Conservation (phyloP, 2,113 vertebrate species). For the Lipophrys pholis region DNA sequence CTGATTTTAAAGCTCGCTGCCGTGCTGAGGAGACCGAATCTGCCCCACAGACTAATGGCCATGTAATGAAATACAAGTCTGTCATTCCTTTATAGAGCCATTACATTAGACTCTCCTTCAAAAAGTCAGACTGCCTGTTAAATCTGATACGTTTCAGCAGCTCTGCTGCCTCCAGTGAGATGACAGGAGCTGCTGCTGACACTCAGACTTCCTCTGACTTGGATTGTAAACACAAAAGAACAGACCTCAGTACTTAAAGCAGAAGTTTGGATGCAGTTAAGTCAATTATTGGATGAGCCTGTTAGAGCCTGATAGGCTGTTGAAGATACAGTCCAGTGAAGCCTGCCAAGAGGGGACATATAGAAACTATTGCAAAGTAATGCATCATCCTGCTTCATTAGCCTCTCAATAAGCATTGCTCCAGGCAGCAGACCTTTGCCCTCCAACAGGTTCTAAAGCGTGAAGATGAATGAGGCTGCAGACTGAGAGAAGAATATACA, state of each 20-base stretch:
- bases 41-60: constrained; percentile 41
- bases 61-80: constrained; percentile 54
- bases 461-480: constrained; percentile 1
- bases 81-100: constrained; percentile 37
- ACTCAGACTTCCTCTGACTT: constrained; percentile 12
- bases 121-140: constrained; percentile 60
- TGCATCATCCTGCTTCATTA: constrained; percentile 43
- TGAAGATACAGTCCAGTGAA: constrained; percentile 54
- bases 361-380: constrained; percentile 31
- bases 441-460: constrained; percentile 6
- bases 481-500: constrained; percentile 25
- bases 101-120: constrained; percentile 47
- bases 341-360: constrained; percentile 19
- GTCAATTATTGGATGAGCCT: constrained; percentile 32
- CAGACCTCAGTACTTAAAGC: constrained; percentile 7
- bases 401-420: constrained; percentile 6
- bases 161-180: constrained; percentile 20
- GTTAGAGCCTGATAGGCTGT: constrained; percentile 18
- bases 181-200: constrained; percentile 18
- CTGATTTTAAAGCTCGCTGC: constrained; percentile 43
- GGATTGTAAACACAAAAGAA: neutral
- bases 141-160: constrained; percentile 51
- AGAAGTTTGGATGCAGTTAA: constrained; percentile 53
- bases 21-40: constrained; percentile 24
- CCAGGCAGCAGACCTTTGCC: constrained; percentile 8